Base-by-base conservation (phyloP, 2,888 invertebrate species). In the Melieria picta region DNA sequence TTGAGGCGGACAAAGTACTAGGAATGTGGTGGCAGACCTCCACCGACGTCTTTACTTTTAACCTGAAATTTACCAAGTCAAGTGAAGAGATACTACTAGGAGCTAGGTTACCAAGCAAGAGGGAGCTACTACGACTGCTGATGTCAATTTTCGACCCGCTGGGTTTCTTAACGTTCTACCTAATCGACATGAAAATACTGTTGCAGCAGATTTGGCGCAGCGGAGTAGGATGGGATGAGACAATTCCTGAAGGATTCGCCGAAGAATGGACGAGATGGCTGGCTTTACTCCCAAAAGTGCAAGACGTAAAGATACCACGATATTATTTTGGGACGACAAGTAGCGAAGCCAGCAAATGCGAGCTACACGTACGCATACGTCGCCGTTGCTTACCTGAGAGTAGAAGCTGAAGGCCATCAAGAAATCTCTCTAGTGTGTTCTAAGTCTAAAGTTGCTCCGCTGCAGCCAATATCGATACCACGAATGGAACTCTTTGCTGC, bases 401-500 rank as follows among this genome's bases (percentile, higher is more conserved):
- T 69, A 60, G 5, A 55, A 30, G 67, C 58, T 4, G 67, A 58
- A 0, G 45, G 70, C 10, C 7, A 50, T 0, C 52, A 75, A 46
- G 68, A 74, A 62, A 61, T 63, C 9, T 52, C 71, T 6, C n/a
- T 80, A 11, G 70, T 78, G 13, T 74, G 73, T 6, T 71, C 78
- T 9, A 78, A 78, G 71, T 76, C 78, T 9, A 76, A 74, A 45
- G 77, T 81, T 9, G 77, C 78, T 10, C 78, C 80, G 16, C 58
- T 79, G 4, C 77, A 75, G 57, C 71, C 70, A 1, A 60, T 77
- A 45, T 78, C 77, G 4, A 77, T 78, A 7, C 77, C 76, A 9
- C 72, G 77, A 50, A 71, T 79, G 66, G 79, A 80, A 70, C 72
- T 80, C 5, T 55, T 77, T 7, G 76, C 76, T 7, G 77, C 79